Evolutionary conservation across 2,888 invertebrate species (phyloP).

Genomic region (Sisyra terminalis): DNA sequence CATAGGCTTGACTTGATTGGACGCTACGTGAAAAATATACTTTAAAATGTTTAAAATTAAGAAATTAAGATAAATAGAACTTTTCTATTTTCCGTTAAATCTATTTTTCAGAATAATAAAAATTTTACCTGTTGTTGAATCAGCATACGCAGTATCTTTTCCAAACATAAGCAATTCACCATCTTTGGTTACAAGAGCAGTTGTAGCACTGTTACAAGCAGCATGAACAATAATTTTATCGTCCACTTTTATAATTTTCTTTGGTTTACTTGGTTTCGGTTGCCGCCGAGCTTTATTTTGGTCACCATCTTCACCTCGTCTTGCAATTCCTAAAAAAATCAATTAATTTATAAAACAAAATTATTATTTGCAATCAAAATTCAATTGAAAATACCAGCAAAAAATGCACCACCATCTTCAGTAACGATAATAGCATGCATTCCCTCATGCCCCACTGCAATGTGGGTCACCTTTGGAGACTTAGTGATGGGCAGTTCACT

Average conservation of each 20-base stretch:
- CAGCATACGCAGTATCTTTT: constrained; percentile 78
- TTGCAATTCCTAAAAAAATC: constrained; percentile 54
- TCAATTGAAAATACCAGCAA: constrained; percentile 30
- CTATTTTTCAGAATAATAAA: neutral
- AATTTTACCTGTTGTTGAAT: constrained; percentile 37
- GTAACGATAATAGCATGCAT: constrained; percentile 80
- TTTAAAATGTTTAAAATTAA: neutral
- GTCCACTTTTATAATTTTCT: constrained; percentile 81
- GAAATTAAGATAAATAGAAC: neutral
- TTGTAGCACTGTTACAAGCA: constrained; percentile 90
- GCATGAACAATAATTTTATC: constrained; percentile 66
- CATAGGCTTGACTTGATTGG: too few relatives aligned
- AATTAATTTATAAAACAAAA: too few relatives aligned
- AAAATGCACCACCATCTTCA: constrained; percentile 82
- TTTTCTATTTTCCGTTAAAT: neutral
- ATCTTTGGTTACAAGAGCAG: constrained; percentile 78
- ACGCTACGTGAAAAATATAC: too few relatives aligned
- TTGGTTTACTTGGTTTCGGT: constrained; percentile 82
- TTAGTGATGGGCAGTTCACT: constrained; percentile 46
- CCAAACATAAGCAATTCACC: constrained; percentile 89
- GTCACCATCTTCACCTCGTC: constrained; percentile 89
- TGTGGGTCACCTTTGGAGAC: constrained; percentile 53
- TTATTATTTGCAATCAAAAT: neutral
- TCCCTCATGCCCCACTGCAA: constrained; percentile 87
- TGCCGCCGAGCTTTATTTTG: constrained; percentile 61